Evolutionary conservation across 1,140 invertebrate genomes (phyloP), one percentile per base, ranked within the genome.

Genomic region (Sycobia sp.): DNA sequence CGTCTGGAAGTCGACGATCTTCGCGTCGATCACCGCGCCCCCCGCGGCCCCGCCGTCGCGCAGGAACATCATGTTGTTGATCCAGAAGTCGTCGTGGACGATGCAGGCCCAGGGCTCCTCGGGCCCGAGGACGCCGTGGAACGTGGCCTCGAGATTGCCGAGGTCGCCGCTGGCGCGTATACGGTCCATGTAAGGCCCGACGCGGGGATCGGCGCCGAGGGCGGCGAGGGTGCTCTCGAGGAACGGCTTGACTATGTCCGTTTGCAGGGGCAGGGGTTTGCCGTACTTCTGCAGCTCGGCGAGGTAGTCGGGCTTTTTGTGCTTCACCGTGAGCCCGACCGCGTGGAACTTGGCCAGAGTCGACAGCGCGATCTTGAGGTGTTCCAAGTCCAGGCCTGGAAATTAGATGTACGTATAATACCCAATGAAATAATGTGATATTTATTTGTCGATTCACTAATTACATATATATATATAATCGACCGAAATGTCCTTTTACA

Each of bases 1-100:
- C 16, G 85, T 82, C 75, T 89, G 88, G 54, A 87, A 86, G 67
- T 89, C 88, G 0, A 89, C 76, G 25, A 89, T 83, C 74, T 87
- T 88, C 7, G 85, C 67, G 38, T 82, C 77, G 0, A 78, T 66
- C 0, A 84, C 76, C 20, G 71, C 55, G 0, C 47, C 63, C 1
- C 43, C 11, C n/a, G n/a, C n/a, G 11, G 55, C 66, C 66, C 80
- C 69, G 2, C 63, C 67, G 66, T 81, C 69, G 1, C 68, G 46
- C 13, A 75, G 76, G 44, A 84, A 83, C 73, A 89, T 79, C 0
- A 87, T 78, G 65, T 89, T 89, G 67, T 87, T 88, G 4, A 82
- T 75, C 87, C 87, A 89, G 43, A 87, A 81, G 71, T 89, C 88
- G 0, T 81, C 76, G 53, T 89, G 88, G 3, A 81, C 72, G 20